A percentile compares a stretch with the other conserved stretches of the same genome.
These are phyloP conservation scores for Kobus ellipsiprymnus DNA, from an alignment of 2,113 vertebrate genomes.

Conservation along the genomic window DNA sequence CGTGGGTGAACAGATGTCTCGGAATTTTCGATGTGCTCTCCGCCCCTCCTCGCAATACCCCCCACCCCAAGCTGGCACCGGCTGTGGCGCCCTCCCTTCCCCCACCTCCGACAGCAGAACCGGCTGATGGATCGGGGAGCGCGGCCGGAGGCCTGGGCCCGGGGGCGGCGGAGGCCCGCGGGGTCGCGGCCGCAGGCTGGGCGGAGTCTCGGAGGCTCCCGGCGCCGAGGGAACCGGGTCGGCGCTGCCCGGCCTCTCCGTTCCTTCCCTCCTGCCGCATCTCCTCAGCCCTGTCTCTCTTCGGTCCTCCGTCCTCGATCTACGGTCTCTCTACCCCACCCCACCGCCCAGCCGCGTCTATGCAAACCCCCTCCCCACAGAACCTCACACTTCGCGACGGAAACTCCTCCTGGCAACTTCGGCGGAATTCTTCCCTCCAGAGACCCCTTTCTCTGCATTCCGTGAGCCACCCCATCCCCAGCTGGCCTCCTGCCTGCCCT, in stretches of 20 bases:
- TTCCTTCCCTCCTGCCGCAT: background rate
- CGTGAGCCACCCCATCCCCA: slow-evolving; percentile 13
- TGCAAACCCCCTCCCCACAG: background rate
- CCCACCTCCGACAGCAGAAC: background rate
- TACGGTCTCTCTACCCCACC: background rate
- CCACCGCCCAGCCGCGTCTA: background rate
- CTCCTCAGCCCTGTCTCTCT: background rate
- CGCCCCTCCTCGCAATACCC: slow-evolving; percentile 69
- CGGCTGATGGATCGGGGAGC: slow-evolving; percentile 61
- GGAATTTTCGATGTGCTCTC: slow-evolving; percentile 89
- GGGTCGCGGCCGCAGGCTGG: background rate
- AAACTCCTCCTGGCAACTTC: slow-evolving; percentile 60
- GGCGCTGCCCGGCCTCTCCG: background rate
- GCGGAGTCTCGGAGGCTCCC: background rate
- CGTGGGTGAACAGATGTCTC: slow-evolving; percentile 89
- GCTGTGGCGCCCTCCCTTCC: slow-evolving; percentile 84
- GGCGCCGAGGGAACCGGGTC: fast-evolving
- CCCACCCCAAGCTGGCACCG: slow-evolving; percentile 79
- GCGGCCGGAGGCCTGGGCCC: background rate
- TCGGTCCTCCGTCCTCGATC: background rate
- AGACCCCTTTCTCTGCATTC: slow-evolving; percentile 45
- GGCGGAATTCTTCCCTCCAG: slow-evolving; percentile 25
- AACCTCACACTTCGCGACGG: background rate
- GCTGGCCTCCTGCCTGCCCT: slow-evolving; percentile 29
- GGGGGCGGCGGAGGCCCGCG: background rate